A percentile compares a stretch with the other conserved stretches of the same genome.
These are phyloP conservation scores for Heptranchias perlo DNA, from an alignment of 2,113 vertebrate species.

Conservation along the genomic window DNA sequence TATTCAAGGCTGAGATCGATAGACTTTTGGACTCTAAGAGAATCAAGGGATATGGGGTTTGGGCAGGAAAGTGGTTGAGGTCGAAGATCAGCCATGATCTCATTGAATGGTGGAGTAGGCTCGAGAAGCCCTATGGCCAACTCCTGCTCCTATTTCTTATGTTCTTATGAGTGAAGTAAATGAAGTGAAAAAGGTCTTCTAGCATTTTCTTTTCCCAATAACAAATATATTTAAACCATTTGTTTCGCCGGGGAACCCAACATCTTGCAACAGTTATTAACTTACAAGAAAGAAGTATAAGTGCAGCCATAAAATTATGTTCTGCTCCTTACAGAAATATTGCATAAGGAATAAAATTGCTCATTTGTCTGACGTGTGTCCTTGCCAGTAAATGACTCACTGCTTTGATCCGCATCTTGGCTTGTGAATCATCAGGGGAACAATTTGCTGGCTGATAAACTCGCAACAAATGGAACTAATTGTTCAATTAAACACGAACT, in stretches of 20 bases:
- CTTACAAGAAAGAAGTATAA: background rate
- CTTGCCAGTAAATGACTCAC: slow-evolving; percentile 8
- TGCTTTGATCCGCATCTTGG: slow-evolving; percentile 2
- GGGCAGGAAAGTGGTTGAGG: no score
- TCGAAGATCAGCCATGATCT: no score
- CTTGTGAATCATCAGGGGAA: slow-evolving; percentile 23
- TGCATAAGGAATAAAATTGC: background rate
- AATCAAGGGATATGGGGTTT: no score
- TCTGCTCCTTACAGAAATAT: background rate
- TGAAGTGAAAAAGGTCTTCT: background rate
- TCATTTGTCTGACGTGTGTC: background rate
- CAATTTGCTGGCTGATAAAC: background rate
- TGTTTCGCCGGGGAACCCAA: background rate
- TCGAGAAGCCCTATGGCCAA: no score
- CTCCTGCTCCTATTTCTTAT: no score
- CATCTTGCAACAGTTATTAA: background rate
- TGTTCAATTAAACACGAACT: slow-evolving; percentile 13
- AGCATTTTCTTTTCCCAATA: background rate
- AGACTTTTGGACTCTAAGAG: no score
- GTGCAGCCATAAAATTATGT: background rate
- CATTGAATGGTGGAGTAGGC: no score
- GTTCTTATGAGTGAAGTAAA: background rate
- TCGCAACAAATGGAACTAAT: slow-evolving; percentile 5
- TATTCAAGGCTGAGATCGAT: no score
- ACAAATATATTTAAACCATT: background rate